Conservation (phyloP, 2,888 invertebrate species). For the Isoperla grammatica region DNA sequence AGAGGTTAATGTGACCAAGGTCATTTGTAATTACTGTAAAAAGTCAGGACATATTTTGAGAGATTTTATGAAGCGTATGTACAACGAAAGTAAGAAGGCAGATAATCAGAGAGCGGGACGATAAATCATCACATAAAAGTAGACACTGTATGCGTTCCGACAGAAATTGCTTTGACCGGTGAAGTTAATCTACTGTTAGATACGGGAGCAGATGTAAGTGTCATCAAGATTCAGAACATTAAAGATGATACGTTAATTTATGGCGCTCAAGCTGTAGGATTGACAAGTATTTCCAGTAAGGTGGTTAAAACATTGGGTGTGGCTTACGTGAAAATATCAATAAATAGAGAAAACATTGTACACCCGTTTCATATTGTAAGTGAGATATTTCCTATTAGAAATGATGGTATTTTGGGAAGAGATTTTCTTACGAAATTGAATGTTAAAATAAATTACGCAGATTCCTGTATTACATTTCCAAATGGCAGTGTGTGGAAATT, state of each 20-base stretch:
- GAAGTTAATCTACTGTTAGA: constrained; percentile 21
- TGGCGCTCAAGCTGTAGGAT: background rate
- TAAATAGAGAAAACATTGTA: constrained; percentile 10
- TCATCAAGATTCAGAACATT: no score
- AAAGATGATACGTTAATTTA: constrained; percentile 16
- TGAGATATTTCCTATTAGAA: constrained; percentile 12
- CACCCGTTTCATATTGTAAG: constrained; percentile 24
- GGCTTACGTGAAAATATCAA: constrained; percentile 16
- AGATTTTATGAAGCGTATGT: background rate
- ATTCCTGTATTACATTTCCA: background rate
- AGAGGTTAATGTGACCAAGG: no score
- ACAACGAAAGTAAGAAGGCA: background rate
- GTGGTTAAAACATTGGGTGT: constrained; percentile 14
- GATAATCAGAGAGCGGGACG: background rate
- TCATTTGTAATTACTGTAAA: background rate
- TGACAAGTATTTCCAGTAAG: background rate
- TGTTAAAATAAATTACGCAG: background rate
- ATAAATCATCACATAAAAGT: background rate
- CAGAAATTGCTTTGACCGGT: background rate
- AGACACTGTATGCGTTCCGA: background rate
- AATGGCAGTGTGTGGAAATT: background rate
- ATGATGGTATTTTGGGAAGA: constrained; percentile 18
- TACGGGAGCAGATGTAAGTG: constrained; percentile 25
- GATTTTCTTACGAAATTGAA: constrained; percentile 5
- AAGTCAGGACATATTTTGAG: background rate